Percentiles rank a stretch among this genome's conserved stretches.
Evolutionary conservation across 2,113 vertebrate species (phyloP).

Genomic region (Semnopithecus entellus): DNA sequence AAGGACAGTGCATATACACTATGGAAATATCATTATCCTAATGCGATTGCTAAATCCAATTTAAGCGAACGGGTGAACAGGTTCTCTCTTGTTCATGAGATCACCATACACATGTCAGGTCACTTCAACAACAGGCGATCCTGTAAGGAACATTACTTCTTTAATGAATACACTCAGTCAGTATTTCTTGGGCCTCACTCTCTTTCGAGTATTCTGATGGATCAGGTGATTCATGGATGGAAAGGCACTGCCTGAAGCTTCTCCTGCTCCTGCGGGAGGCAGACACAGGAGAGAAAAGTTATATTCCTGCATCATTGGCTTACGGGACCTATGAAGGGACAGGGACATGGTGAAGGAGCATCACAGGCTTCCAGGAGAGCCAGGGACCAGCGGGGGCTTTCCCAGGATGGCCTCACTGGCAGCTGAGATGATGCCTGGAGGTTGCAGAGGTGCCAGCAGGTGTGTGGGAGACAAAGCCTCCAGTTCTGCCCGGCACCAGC

Average conservation of each 20-base stretch:
- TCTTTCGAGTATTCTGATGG: rapidly evolving
- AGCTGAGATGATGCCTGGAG: not conserved
- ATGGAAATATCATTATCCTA: not conserved
- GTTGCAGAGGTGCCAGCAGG: not conserved
- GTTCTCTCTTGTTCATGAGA: not conserved
- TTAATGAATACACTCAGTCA: rapidly evolving
- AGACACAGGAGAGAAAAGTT: not conserved
- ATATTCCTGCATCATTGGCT: rapidly evolving
- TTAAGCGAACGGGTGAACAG: rapidly evolving
- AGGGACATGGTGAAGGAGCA: rapidly evolving
- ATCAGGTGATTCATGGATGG: rapidly evolving
- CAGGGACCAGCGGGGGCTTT: rapidly evolving
- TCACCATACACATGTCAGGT: not conserved
- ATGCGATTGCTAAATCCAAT: rapidly evolving
- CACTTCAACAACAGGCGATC: rapidly evolving
- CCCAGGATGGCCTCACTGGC: not conserved
- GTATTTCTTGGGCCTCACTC: rapidly evolving
- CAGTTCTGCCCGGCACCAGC: rapidly evolving
- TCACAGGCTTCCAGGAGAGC: too few species aligned
- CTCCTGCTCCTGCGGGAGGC: rapidly evolving
- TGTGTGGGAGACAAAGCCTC: not conserved
- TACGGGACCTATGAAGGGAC: not conserved
- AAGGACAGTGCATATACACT: rapidly evolving
- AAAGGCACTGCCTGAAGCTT: not conserved
- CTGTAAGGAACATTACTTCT: not conserved